phyloP scores from a whole-genome alignment of 2,797 vertebrate genomes.

The Masticophis lateralis region DNA sequence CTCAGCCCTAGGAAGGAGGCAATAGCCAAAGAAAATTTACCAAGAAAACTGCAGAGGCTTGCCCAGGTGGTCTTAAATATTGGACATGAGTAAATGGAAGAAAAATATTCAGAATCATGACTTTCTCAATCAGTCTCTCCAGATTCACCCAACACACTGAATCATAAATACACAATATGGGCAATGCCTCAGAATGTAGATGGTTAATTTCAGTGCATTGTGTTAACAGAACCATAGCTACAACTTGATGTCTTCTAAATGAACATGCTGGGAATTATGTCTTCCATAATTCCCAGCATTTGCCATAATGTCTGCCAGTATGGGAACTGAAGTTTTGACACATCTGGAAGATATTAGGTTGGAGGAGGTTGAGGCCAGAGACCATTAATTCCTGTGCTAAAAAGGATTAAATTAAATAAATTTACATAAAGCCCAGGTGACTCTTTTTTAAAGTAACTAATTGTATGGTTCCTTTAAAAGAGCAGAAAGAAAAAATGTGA shows the following conservation, averaged over 20 bases:
- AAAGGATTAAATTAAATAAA: not conserved
- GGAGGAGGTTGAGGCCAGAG: not conserved
- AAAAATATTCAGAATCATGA: not conserved
- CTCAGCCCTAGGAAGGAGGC: too few species aligned
- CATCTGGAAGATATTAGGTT: not conserved
- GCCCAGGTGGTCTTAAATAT: not conserved
- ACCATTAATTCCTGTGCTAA: not conserved
- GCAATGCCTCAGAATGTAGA: not conserved
- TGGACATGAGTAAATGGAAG: not conserved
- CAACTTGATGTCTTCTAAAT: not conserved
- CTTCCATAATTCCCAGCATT: not conserved
- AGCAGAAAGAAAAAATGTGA: not conserved
- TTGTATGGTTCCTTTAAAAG: conserved; percentile 14
- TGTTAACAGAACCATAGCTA: not conserved
- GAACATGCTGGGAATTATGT: too few species aligned
- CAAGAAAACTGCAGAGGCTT: not conserved
- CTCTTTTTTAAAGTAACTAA: conserved; percentile 4
- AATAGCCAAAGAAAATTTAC: not conserved
- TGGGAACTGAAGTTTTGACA: not conserved
- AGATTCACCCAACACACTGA: not conserved
- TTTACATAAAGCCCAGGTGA: conserved; percentile 14
- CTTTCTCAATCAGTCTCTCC: not conserved
- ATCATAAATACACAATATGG: not conserved
- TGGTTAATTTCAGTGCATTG: not conserved
- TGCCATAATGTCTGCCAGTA: not conserved